phyloP scores from a whole-genome alignment of 1,140 invertebrate genomes.

The Drosophila insularis region DNA sequence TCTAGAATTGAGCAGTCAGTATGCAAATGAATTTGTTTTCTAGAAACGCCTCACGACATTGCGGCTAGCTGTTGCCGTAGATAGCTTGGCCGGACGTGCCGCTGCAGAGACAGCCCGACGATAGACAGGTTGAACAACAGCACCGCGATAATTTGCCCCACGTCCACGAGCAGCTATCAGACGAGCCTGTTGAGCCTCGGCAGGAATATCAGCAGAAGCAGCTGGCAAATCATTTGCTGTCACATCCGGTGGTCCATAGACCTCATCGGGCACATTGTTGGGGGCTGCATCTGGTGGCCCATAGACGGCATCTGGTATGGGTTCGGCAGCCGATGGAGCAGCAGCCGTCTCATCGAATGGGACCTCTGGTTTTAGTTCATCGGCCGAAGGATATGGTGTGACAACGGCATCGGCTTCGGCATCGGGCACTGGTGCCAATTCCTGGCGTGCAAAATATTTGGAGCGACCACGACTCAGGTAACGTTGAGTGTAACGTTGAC shows the following conservation, averaged over 20 bases:
- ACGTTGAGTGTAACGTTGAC: constrained; percentile 53
- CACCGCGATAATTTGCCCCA: constrained; percentile 55
- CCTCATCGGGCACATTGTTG: constrained; percentile 68
- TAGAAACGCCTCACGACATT: constrained; percentile 50
- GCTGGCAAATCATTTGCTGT: constrained; percentile 62
- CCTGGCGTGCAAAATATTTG: constrained; percentile 69
- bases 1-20: constrained; percentile 22
- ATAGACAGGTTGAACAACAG: constrained; percentile 39
- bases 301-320: constrained; percentile 71
- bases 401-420: constrained; percentile 60
- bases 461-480: constrained; percentile 54
- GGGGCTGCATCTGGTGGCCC: constrained; percentile 70
- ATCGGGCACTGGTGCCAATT: constrained; percentile 49
- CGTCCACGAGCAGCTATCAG: constrained; percentile 60
- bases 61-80: constrained; percentile 32
- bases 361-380: constrained; percentile 75
- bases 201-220: constrained; percentile 60
- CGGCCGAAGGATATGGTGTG: constrained; percentile 74
- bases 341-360: constrained; percentile 69
- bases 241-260: constrained; percentile 74
- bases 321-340: constrained; percentile 48
- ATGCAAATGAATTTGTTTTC: constrained; percentile 10
- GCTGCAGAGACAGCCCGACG: constrained; percentile 48
- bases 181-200: constrained; percentile 59
- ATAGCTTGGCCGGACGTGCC: constrained; percentile 65